Conservation (phyloP, 2,888 invertebrate species). For the Strigamia transsilvanica region DNA sequence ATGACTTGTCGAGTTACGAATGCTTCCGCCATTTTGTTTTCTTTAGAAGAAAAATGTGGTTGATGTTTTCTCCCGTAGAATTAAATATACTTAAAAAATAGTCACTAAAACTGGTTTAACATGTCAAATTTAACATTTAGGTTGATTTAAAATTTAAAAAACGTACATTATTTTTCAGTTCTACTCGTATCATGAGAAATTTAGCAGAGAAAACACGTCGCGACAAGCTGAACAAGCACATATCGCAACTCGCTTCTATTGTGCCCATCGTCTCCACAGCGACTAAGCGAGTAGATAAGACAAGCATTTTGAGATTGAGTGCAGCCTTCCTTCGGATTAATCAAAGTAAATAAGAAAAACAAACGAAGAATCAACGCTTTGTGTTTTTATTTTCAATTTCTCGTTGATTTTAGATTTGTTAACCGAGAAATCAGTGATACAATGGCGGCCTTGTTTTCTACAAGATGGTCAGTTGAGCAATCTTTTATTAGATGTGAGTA, state of each 20-base stretch:
- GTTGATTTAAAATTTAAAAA: not conserved
- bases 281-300: constrained; percentile 87
- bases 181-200: constrained; percentile 72
- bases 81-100: too few relatives aligned
- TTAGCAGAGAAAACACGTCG: constrained; percentile 90
- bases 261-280: constrained; percentile 85
- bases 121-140: too few relatives aligned
- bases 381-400: not conserved
- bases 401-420: not conserved
- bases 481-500: constrained; percentile 40
- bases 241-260: constrained; percentile 80
- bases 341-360: constrained; percentile 67
- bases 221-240: constrained; percentile 86
- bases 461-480: constrained; percentile 42
- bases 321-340: constrained; percentile 85
- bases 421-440: constrained; percentile 6
- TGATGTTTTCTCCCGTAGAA: too few relatives aligned
- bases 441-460: constrained; percentile 50
- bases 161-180: constrained; percentile 52
- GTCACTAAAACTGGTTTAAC: too few relatives aligned
- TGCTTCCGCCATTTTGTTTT: too few relatives aligned
- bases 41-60: too few relatives aligned
- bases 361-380: too few relatives aligned
- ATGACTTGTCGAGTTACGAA: too few relatives aligned
- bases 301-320: constrained; percentile 84